Base-by-base conservation (phyloP, 2,888 invertebrate species). In the Linnaemya vulpina region DNA sequence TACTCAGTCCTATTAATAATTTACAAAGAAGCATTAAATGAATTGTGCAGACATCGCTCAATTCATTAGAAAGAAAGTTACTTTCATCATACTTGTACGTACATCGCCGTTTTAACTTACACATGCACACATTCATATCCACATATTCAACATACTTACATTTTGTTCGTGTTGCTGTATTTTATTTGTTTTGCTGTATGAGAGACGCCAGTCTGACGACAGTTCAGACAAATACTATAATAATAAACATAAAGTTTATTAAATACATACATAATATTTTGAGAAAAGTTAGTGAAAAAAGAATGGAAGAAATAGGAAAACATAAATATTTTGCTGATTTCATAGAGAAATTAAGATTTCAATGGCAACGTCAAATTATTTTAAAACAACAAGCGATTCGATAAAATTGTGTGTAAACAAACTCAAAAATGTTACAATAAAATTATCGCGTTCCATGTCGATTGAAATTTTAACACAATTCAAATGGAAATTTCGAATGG, bases 171-270 rank as follows among this genome's bases (percentile, higher is more conserved):
- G 25, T 11, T 70, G 17, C 71, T 63, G 25, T 68, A 55, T 46
- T 63, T 73, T 49, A 7, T 20, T 51, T 40, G 10, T 46, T 63
- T 38, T 20, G 9, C 40, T 75, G 46, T 77, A 43, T 81, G 74
- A 63, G 73, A 46, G 84, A 77, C 85, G 85, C 81, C 85, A 85
- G 78, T 73, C 81, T 78, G 85, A 53, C 85, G 85, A 78, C 74
- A 70, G 51, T 74, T 74, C 70, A 85, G 74, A 81, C 81, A 82
- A 68, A 63, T 62, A 65, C 58, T 38, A 65, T 30, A 67, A 80
- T 20, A 65, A 80, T 80, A 84, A 76, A 76, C 62, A 77, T 68
- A 65, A 82, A 71, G 22, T 78, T 74, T 76, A 62, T 85, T 75
- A 58, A 82, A 82, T 82, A 82, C 1, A 10, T 38, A 38, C 35